Percentiles rank a stretch among this genome's conserved stretches.
These are phyloP conservation scores for Heliconius melpomene DNA, from an alignment of 1,140 invertebrate species.

Conservation along the genomic window DNA sequence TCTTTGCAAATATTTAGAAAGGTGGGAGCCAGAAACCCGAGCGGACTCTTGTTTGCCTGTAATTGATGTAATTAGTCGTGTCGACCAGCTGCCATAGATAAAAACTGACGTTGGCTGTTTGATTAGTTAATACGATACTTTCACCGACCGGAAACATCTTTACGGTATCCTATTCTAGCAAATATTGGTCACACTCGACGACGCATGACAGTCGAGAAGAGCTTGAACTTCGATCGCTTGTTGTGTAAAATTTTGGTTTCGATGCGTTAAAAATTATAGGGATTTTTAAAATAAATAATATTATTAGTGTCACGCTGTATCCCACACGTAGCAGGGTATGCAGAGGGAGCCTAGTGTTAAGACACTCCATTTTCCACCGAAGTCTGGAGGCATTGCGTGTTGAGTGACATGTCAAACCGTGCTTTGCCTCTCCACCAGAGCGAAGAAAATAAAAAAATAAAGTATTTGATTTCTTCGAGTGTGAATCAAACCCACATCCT, in stretches of 20 bases:
- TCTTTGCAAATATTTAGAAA: constrained; percentile 75
- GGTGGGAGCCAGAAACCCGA: constrained; percentile 75
- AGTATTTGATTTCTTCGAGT: too few species aligned
- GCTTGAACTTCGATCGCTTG: not conserved
- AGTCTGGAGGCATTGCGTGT: too few species aligned
- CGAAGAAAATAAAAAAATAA: too few species aligned
- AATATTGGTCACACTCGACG: constrained; percentile 75
- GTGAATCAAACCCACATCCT: too few species aligned
- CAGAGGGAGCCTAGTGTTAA: too few species aligned
- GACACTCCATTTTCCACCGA: too few species aligned
- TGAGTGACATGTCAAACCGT: too few species aligned
- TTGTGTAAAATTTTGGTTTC: not conserved
- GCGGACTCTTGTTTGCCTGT: constrained; percentile 69
- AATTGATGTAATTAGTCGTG: constrained; percentile 81
- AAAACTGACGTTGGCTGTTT: constrained; percentile 67
- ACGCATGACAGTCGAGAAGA: constrained; percentile 55
- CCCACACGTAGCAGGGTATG: too few species aligned
- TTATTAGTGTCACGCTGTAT: too few species aligned
- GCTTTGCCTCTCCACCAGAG: too few species aligned
- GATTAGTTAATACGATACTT: constrained; percentile 77
- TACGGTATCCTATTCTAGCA: constrained; percentile 70
- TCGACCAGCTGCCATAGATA: constrained; percentile 71
- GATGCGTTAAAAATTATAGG: not conserved
- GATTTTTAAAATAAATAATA: not conserved
- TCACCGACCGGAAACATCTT: constrained; percentile 75